A percentile compares a stretch with the other conserved stretches of the same genome.
These are phyloP conservation scores for Cheilosia variabilis DNA, from an alignment of 2,888 invertebrate species.

Conservation along the genomic window DNA sequence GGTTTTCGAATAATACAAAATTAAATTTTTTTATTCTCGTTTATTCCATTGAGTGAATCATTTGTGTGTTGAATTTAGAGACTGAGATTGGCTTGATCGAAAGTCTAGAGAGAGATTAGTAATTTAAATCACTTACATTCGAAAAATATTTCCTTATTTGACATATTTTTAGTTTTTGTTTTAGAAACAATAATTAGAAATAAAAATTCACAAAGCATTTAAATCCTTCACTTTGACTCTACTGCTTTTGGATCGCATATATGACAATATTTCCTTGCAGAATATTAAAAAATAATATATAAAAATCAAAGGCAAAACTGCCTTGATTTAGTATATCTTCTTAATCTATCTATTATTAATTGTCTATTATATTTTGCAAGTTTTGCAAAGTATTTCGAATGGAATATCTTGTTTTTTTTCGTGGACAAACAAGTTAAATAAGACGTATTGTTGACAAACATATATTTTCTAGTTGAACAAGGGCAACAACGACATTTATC, in stretches of 20 bases:
- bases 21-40: too few relatives aligned
- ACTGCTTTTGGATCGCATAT: not conserved
- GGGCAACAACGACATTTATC: not conserved
- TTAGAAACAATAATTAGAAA: too few relatives aligned
- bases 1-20: too few relatives aligned
- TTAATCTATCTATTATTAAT: too few relatives aligned
- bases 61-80: too few relatives aligned
- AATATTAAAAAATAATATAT: not conserved
- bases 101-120: too few relatives aligned
- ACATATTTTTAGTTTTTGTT: too few relatives aligned
- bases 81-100: too few relatives aligned
- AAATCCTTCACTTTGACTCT: not conserved
- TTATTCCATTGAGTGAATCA: too few relatives aligned
- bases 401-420: not conserved
- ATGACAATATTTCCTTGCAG: not conserved
- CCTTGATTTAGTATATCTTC: not conserved
- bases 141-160: too few relatives aligned
- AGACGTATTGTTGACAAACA: slow-evolving; percentile 2
- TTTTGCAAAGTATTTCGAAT: not conserved
- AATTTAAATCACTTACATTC: too few relatives aligned
- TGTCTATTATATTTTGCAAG: not conserved
- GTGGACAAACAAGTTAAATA: not conserved
- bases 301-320: not conserved
- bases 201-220: too few relatives aligned
- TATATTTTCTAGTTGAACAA: not conserved